A percentile compares a stretch with the other conserved stretches of the same genome.
Conservation (phyloP, 1,140 invertebrate genomes). For the Zaprionus africanus region DNA sequence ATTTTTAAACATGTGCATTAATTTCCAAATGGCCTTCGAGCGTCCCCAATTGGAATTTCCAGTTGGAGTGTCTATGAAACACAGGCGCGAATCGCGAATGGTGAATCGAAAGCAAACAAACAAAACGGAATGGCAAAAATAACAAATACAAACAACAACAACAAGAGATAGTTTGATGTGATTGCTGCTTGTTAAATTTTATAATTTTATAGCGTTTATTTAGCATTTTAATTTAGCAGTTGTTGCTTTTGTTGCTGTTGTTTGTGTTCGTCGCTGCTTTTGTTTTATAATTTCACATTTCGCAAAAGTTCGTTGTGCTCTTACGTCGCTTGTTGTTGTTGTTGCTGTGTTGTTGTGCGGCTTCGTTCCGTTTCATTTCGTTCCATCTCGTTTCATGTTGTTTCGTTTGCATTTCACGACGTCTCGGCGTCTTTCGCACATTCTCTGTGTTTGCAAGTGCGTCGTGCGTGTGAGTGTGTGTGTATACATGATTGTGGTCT, state of each 20-base stretch:
- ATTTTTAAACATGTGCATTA: slow-evolving; percentile 28
- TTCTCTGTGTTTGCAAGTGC: neutral
- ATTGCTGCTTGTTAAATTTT: slow-evolving; percentile 56
- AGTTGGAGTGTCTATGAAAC: slow-evolving; percentile 7
- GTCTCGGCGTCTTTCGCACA: slow-evolving; percentile 18
- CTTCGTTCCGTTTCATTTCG: slow-evolving; percentile 33
- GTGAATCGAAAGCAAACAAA: slow-evolving; percentile 12
- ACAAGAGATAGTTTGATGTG: slow-evolving; percentile 23
- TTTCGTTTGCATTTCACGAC: slow-evolving; percentile 40
- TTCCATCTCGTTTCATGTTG: slow-evolving; percentile 38
- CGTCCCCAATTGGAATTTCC: slow-evolving; percentile 16
- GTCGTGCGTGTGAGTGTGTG: slow-evolving; percentile 18
- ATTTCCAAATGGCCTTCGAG: slow-evolving; percentile 29
- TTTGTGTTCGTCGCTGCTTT: slow-evolving; percentile 29
- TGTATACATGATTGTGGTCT: slow-evolving; percentile 14
- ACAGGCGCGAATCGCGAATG: neutral
- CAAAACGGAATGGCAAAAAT: slow-evolving; percentile 22
- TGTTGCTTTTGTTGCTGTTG: slow-evolving; percentile 40
- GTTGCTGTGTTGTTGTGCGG: slow-evolving; percentile 17
- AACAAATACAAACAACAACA: slow-evolving; percentile 5
- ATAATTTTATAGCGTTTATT: slow-evolving; percentile 50
- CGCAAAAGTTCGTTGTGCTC: slow-evolving; percentile 77
- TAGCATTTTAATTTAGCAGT: slow-evolving; percentile 63
- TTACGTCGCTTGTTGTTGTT: slow-evolving; percentile 57
- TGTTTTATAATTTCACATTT: slow-evolving; percentile 80